These are phyloP conservation scores for Lethenteron camtschaticum DNA, from an alignment of 2,113 vertebrate species.

Conservation along the genomic window DNA sequence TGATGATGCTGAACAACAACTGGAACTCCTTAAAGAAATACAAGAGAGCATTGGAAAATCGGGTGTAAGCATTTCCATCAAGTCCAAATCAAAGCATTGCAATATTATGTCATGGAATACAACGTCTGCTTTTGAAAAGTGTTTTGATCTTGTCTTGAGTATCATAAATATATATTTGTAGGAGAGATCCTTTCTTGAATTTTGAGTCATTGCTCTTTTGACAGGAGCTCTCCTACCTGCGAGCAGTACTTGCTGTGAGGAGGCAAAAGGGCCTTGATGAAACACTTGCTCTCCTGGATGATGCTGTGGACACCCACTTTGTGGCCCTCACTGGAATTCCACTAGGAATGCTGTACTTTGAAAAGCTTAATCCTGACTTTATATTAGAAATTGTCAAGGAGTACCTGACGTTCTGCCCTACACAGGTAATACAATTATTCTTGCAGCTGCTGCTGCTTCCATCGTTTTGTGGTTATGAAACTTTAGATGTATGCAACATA, in stretches of 20 bases:
- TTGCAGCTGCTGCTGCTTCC: neutral
- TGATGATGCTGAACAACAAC: conserved; percentile 70
- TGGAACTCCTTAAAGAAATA: conserved; percentile 75
- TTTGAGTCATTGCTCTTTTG: neutral
- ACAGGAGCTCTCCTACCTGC: conserved; percentile 60
- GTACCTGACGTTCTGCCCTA: conserved; percentile 56
- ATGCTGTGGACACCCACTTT: conserved; percentile 69
- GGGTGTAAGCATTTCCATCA: conserved; percentile 27
- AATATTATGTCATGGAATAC: too few species aligned
- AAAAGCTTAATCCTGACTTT: conserved; percentile 85
- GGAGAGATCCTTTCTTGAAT: neutral
- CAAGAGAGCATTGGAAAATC: conserved; percentile 76
- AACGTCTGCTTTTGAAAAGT: too few species aligned
- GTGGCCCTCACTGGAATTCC: conserved; percentile 51
- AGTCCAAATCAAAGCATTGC: too few species aligned
- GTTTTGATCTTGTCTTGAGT: too few species aligned
- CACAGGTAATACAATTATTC: conserved; percentile 32
- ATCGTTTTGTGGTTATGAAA: neutral
- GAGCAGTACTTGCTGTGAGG: conserved; percentile 47
- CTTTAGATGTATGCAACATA: neutral
- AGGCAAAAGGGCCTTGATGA: conserved; percentile 41
- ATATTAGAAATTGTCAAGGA: conserved; percentile 60
- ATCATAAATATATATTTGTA: too few species aligned
- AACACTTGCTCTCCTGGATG: conserved; percentile 48
- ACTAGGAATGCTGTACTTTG: conserved; percentile 69